Evolutionary conservation across 2,888 invertebrate genomes (phyloP), one percentile per base, ranked within the genome.

Genomic region (Seladonia tumulorum): DNA sequence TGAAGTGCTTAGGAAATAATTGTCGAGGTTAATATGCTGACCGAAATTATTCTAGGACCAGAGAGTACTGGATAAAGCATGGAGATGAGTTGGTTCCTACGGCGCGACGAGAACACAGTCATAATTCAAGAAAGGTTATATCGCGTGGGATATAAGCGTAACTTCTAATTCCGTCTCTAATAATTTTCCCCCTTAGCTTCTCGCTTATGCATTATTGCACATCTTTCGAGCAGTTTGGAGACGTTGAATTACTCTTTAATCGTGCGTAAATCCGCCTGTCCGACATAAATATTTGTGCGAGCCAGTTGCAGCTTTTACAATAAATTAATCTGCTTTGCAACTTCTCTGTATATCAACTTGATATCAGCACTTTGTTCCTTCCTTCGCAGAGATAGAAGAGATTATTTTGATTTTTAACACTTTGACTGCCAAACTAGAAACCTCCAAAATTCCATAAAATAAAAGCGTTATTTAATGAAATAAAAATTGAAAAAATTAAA

Each of bases 81-180:
- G 72, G 57, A n/a, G 70, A 63, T 60, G 76, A 76, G 76, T 79
- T 79, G 39, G 53, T 79, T 85, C 76, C 49, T 68, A 73, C 66
- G 53, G 42, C 22, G 74, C 47, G 39, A n/a, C 39, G 70, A 39
- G 73, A 71, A 80, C 76, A 66, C 12, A 45, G 60, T 42, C 72
- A 29, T 47, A 22, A 18, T 47, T 70, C 25, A 57, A 45, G 35
- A 14, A 53, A 25, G 29, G 73, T 29, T 47, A 14, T 42, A 70
- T 16, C 5, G 16, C 42, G n/a, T 29, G 39, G 42, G 18, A n/a
- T 16, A 12, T 79, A 35, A 79, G 22, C 49, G 71, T 53, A 35
- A 75, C 74, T 79, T 35, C 22, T 68, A 63, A 73, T 74, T 45
- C 57, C n/a, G n/a, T 70, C 18, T 3, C 14, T 42, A n/a, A 60